Conservation (phyloP, 2,888 invertebrate species). For the Melangyna quadrimaculata region DNA sequence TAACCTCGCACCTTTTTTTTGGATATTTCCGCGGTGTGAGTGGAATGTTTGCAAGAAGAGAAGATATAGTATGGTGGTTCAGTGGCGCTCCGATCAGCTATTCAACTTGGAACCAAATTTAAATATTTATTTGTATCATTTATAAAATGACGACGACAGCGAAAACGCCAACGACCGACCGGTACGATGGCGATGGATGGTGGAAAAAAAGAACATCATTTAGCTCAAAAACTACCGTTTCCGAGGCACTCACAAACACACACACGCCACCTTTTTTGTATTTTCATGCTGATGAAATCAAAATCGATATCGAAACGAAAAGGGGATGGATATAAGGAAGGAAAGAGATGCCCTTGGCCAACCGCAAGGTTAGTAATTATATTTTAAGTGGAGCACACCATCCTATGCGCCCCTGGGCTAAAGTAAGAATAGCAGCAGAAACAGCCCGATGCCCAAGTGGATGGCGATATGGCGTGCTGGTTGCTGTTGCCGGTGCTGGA, state of each 20-base stretch:
- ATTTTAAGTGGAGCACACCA: conserved; percentile 51
- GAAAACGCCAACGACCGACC: conserved; percentile 11
- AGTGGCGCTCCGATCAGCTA: neutral
- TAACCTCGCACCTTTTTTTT: conserved; percentile 58
- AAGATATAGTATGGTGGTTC: neutral
- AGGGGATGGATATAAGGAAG: neutral
- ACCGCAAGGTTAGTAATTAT: conserved; percentile 68
- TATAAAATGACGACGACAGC: conserved; percentile 53
- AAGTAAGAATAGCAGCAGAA: conserved; percentile 9
- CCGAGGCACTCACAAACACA: neutral
- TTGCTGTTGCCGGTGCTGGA: too few species aligned
- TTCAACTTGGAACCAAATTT: conserved; percentile 9
- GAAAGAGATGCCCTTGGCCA: conserved; percentile 60
- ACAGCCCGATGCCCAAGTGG: neutral
- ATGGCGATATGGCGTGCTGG: too few species aligned
- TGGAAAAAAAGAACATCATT: conserved; percentile 6
- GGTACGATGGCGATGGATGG: neutral
- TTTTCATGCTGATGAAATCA: conserved; percentile 16
- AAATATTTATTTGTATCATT: conserved; percentile 55
- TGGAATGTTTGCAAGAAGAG: neutral
- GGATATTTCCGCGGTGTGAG: neutral
- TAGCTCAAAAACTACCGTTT: neutral
- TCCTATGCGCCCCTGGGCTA: conserved; percentile 15
- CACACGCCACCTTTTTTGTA: neutral
- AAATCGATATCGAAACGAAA: conserved; percentile 50